Evolutionary conservation across 2,797 vertebrate species (phyloP).

Genomic region (Crocidura indochinensis): DNA sequence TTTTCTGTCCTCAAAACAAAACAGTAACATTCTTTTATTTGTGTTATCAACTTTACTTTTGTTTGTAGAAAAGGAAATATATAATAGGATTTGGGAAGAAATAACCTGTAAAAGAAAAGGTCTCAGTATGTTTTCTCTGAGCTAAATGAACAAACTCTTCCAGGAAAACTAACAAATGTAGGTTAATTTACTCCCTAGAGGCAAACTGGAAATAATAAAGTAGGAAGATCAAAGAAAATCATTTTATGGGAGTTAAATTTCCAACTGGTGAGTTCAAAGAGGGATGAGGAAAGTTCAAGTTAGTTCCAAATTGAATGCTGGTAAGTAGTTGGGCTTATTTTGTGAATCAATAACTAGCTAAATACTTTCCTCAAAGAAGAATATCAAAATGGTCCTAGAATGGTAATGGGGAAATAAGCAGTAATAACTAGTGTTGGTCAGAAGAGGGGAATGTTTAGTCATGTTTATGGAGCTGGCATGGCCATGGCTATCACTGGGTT

Average conservation of each 20-base stretch:
- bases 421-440: background rate
- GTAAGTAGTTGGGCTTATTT: background rate
- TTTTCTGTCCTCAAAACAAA: background rate
- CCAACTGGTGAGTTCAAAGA: background rate
- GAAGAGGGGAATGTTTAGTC: background rate
- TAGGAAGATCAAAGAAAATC: background rate
- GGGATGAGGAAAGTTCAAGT: background rate
- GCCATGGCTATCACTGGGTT: background rate
- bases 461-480: background rate
- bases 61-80: too few species aligned
- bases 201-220: too few species aligned
- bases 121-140: too few species aligned
- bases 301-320: background rate
- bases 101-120: too few species aligned
- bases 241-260: background rate
- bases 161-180: too few species aligned
- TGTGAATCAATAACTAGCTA: background rate
- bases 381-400: background rate
- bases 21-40: background rate
- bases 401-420: background rate
- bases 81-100: too few species aligned
- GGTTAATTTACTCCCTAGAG: too few species aligned
- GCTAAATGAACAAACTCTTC: too few species aligned
- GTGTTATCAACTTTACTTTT: too few species aligned
- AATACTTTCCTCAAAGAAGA: background rate